Percentiles rank a stretch among this genome's conserved stretches.
Conservation (phyloP, 2,797 vertebrate genomes). For the Ictinia mississippiensis region DNA sequence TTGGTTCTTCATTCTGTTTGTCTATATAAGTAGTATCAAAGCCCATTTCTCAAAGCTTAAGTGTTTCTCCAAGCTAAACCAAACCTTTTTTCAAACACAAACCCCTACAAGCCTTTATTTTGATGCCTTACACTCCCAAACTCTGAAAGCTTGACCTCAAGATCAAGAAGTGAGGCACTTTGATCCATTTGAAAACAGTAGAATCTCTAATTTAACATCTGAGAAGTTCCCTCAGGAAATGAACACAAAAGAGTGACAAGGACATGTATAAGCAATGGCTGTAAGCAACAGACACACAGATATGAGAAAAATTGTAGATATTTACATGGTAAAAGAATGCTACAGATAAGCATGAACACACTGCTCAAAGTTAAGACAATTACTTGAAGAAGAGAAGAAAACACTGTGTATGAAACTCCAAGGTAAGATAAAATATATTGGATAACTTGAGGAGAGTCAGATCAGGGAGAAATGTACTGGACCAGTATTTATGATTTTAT, state of each 20-base stretch:
- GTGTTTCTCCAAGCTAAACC: background rate
- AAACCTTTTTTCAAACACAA: background rate
- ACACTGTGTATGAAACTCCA: background rate
- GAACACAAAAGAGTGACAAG: background rate
- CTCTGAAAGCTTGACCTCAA: background rate
- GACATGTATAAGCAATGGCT: background rate
- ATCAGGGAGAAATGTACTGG: background rate
- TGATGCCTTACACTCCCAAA: background rate
- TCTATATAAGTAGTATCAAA: background rate
- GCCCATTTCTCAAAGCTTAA: background rate
- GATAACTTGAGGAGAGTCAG: background rate
- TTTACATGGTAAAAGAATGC: background rate
- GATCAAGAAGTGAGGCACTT: background rate
- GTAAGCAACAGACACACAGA: background rate
- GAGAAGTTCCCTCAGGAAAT: background rate
- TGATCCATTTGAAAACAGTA: background rate
- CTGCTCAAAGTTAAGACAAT: background rate
- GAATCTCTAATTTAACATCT: background rate
- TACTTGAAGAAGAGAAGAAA: background rate
- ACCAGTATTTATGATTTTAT: background rate
- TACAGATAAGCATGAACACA: background rate
- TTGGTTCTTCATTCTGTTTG: background rate
- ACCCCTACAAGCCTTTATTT: background rate
- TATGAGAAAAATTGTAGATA: background rate
- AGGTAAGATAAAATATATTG: background rate